phyloP scores from a whole-genome alignment of 2,888 invertebrate species.

The Teleiodes luculella region DNA sequence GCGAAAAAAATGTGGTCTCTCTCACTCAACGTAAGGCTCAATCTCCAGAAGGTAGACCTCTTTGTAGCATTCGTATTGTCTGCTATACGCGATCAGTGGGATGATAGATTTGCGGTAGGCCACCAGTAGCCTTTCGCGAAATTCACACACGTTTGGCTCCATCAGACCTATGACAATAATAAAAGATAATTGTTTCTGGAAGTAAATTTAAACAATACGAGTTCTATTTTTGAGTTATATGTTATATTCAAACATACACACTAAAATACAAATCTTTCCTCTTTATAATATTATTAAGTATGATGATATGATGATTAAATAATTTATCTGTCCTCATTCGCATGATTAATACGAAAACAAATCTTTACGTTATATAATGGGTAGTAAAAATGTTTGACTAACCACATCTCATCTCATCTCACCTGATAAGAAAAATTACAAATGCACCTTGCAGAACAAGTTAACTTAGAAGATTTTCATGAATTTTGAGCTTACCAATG shows the following conservation, averaged over 20 bases:
- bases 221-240: too few species aligned
- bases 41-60: constrained; percentile 81
- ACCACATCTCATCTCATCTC: too few species aligned
- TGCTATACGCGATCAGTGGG: constrained; percentile 86
- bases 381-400: too few species aligned
- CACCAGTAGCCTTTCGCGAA: constrained; percentile 78
- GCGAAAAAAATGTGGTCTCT: constrained; percentile 18
- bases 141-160: constrained; percentile 66
- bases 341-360: too few species aligned
- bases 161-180: constrained; percentile 48
- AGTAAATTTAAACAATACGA: too few species aligned
- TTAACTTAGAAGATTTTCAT: background rate
- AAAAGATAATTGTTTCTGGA: too few species aligned
- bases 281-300: too few species aligned
- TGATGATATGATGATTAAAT: too few species aligned
- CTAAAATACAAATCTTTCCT: too few species aligned
- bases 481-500: constrained; percentile 74
- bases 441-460: background rate
- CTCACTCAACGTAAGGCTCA: constrained; percentile 83
- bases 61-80: constrained; percentile 81
- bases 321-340: too few species aligned
- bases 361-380: too few species aligned
- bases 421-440: background rate
- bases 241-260: too few species aligned
- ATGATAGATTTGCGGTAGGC: constrained; percentile 83